Evolutionary conservation across 2,113 vertebrate species (phyloP), one percentile per base, ranked within the genome.

Genomic region (Mobula hypostoma): DNA sequence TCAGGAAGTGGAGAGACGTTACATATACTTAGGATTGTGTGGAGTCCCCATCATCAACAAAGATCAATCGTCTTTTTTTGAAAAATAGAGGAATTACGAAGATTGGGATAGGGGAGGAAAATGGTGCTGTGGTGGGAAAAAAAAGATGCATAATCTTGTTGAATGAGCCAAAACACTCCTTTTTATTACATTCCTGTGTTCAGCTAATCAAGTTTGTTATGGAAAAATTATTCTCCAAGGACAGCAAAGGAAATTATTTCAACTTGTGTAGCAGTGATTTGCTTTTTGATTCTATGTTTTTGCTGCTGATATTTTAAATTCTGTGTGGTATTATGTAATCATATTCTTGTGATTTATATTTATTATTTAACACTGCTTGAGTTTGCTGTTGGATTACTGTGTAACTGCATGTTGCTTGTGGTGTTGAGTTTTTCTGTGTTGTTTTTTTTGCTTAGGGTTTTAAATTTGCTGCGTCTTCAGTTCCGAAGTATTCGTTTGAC

Each of bases 401-500:
- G 21, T 93, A 72, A 93, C 91, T 93, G 91, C 36, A 72, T 72
- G 91, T 93, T 90, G 91, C 40, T 5, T 93, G 91, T 76, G 68
- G 91, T 93, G 68, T 93, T 72, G 74, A 74, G 90, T 36, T 68
- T 93, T 40, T 72, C 24, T 76, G 91, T 92, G 66, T 48, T 93
- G 36, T 93, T 72, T 93, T 63, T 56, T 93, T 29, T 93, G 70
- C 91, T 72, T 40, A 93, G 91, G 91, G 74, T 93, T 48, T 74
- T 74, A 74, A 56, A 40, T 36, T 90, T 90, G 61, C 91, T 76
- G 68, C 70, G 14, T 24, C 91, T 72, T 74, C 91, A 12, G 12
- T 93, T 74, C 91, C 91, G 91, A 93, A 93, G 70, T 93, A 93
- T 70, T 74, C 91, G 68, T 93, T 93, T 93, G 91, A 93, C 70